Conservation (phyloP, 2,888 invertebrate species). For the Cheilosia urbana region DNA sequence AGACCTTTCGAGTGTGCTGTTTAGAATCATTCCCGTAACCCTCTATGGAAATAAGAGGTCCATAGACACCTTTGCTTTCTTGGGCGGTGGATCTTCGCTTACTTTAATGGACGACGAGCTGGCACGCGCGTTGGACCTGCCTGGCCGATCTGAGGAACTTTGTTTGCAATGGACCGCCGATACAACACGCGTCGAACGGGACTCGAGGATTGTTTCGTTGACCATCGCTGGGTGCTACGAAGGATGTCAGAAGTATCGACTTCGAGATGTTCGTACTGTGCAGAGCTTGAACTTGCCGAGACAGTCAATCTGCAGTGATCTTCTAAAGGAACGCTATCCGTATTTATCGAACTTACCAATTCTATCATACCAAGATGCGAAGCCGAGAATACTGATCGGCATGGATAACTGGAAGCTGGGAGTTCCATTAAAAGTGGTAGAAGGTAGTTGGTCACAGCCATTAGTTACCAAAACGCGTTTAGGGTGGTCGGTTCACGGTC, state of each 20-base stretch:
- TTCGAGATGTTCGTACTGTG: not conserved
- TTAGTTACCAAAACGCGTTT: constrained; percentile 29
- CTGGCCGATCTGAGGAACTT: not conserved
- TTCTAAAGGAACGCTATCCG: not conserved
- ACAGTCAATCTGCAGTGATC: not conserved
- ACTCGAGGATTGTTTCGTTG: not conserved
- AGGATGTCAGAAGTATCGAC: not conserved
- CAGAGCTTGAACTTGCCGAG: not conserved
- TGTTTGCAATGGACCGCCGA: constrained; percentile 3
- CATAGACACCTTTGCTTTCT: not conserved
- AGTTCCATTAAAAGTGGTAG: constrained; percentile 16
- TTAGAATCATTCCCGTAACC: not conserved
- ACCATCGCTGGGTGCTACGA: not conserved
- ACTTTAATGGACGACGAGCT: not conserved
- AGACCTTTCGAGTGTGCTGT: not conserved
- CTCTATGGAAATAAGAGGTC: not conserved
- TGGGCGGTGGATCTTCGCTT: not conserved
- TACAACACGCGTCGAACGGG: not conserved
- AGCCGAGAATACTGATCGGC: no score
- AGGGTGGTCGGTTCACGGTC: constrained; percentile 19
- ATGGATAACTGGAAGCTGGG: no score
- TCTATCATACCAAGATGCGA: not conserved
- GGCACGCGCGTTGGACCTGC: not conserved
- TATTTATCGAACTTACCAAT: constrained; percentile 12
- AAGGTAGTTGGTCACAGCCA: constrained; percentile 9